Base-by-base conservation (phyloP, 2,113 vertebrate genomes). In the Rutilus rutilus region DNA sequence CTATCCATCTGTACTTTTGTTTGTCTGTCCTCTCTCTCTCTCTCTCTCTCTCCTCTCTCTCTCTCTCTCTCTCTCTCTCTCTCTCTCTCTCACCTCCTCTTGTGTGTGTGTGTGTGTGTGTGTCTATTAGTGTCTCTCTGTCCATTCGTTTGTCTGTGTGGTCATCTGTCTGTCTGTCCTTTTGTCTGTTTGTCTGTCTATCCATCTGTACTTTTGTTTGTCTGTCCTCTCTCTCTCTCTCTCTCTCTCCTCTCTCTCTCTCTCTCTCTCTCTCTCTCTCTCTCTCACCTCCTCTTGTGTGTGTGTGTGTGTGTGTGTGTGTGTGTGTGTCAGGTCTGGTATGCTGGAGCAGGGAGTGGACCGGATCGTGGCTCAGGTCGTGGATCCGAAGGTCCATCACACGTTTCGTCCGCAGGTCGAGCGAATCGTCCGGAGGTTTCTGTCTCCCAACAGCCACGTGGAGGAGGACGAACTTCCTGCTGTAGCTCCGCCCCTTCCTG, bases 321-420 rank as follows among this genome's bases (percentile, higher is more conserved):
- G 33, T 89, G 71, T 87, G 11, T 50, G 47, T 88, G n/a, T 93
- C 91, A 99, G 98, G 90, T 99, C 98, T 79, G 98, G 98, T 89
- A 98, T 99, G 97, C 92, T 99, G 92, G 98, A 99, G 92, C 97
- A 98, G 89, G 98, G 98, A 77, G 98, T 99, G 86, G 98, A 99
- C 92, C 94, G 98, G 90, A 99, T 99, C 59, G 98, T 99, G 90
- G 97, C 98, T 90, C 98, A 99, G 93, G 98, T 99, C 89, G 98
- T 99, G 85, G 98, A 99, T 91, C 98, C 98, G 90, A 99, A 99
- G 94, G 95, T 99, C 92, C 98, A 99, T 91, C 97, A 98, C 83
- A 97, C 96, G 1, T 99, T 99, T 91, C 95, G 97, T 90, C 98
- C 98, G 65, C 98, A 99, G 91, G 98, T 99, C 87, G 98, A 99